A percentile compares a stretch with the other conserved stretches of the same genome.
These are phyloP conservation scores for Magallana nippona DNA, from an alignment of 2,888 invertebrate species.

Conservation along the genomic window DNA sequence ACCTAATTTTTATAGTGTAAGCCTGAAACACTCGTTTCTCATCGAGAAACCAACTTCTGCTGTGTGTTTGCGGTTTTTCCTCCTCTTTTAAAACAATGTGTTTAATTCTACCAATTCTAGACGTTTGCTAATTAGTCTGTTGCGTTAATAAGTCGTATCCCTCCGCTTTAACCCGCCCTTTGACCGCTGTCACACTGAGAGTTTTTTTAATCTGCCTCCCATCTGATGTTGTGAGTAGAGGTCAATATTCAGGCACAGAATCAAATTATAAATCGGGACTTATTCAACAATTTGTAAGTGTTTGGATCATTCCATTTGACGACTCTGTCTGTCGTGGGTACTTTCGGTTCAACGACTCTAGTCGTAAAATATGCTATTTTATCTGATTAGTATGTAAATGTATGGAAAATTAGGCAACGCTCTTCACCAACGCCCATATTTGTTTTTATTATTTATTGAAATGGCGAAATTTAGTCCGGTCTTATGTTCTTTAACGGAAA, in stretches of 20 bases:
- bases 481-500: not conserved
- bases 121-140: too few relatives aligned
- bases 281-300: not conserved
- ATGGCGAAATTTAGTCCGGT: not conserved
- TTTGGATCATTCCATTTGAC: not conserved
- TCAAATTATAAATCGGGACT: not conserved
- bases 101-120: too few relatives aligned
- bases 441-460: conserved; percentile 31
- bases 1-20: too few relatives aligned
- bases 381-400: conserved; percentile 6
- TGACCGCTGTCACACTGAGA: too few relatives aligned
- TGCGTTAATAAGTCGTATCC: too few relatives aligned
- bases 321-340: not conserved
- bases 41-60: too few relatives aligned
- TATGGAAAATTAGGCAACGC: conserved; percentile 22
- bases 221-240: not conserved
- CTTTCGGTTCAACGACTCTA: not conserved
- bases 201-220: too few relatives aligned
- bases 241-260: not conserved
- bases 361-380: conserved; percentile 5
- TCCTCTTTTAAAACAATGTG: too few relatives aligned
- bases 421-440: conserved; percentile 20
- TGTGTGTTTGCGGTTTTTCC: too few relatives aligned
- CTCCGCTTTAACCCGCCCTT: too few relatives aligned
- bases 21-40: too few relatives aligned